Evolutionary conservation across 2,113 vertebrate species (phyloP).

Genomic region (Gadus chalcogrammus): DNA sequence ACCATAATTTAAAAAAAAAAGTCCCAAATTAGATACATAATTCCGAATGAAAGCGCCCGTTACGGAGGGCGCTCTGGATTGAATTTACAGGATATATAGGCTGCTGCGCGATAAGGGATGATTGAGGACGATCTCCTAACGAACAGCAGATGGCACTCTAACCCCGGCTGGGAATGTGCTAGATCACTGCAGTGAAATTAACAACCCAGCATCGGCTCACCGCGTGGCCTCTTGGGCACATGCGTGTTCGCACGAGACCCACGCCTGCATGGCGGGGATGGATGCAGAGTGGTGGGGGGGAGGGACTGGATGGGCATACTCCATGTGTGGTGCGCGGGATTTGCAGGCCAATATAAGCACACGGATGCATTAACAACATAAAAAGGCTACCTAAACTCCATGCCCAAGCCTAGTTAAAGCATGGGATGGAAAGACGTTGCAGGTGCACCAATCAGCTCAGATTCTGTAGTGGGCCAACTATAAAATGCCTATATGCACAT

Average conservation of each 20-base stretch:
- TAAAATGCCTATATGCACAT: too few species aligned
- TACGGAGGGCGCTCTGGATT: neutral
- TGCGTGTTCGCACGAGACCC: slow-evolving; percentile 15
- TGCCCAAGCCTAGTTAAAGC: too few species aligned
- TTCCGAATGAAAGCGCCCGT: neutral
- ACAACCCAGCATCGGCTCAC: neutral
- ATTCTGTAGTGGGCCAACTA: too few species aligned
- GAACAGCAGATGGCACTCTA: slow-evolving; percentile 61
- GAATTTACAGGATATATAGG: neutral
- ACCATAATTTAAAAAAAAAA: neutral
- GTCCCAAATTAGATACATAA: neutral
- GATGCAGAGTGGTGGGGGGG: slow-evolving; percentile 16
- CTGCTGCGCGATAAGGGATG: neutral
- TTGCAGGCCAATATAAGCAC: slow-evolving; percentile 16
- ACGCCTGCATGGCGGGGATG: neutral
- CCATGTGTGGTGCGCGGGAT: neutral
- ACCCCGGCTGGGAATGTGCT: slow-evolving; percentile 9
- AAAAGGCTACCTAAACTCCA: neutral
- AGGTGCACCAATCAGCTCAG: too few species aligned
- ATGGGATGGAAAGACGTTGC: too few species aligned
- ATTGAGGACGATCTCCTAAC: neutral
- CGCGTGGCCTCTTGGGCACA: too few species aligned
- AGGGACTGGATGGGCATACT: neutral
- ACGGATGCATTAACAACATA: slow-evolving; percentile 15
- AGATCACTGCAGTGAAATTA: slow-evolving; percentile 42